A percentile compares a stretch with the other conserved stretches of the same genome.
These are phyloP conservation scores for Murina feae DNA, from an alignment of 2,113 vertebrate genomes.

Conservation along the genomic window DNA sequence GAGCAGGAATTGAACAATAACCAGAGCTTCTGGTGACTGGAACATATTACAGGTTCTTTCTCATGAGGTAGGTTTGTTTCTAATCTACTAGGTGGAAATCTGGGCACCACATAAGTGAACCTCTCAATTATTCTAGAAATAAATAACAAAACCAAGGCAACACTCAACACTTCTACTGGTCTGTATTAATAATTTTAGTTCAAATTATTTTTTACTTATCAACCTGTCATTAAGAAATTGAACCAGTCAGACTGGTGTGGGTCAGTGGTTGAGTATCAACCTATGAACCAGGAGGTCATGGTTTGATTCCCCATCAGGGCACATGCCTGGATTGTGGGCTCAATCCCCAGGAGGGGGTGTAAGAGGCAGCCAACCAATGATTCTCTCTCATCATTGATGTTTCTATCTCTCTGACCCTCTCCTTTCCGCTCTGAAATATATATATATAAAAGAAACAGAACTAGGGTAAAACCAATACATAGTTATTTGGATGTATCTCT, in stretches of 20 bases:
- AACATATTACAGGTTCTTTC: neutral
- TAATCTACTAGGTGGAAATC: neutral
- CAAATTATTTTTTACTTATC: neutral
- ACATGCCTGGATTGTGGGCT: too few relatives aligned
- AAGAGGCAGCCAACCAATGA: too few relatives aligned
- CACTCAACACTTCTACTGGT: constrained; percentile 9
- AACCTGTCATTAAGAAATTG: neutral
- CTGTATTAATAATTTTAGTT: neutral
- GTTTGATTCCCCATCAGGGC: too few relatives aligned
- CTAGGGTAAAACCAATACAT: neutral
- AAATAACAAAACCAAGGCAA: constrained; percentile 25
- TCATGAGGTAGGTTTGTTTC: constrained; percentile 52
- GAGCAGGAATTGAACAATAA: neutral
- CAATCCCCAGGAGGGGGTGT: too few relatives aligned
- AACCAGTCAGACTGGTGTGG: neutral
- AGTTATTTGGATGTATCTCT: neutral
- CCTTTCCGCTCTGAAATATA: too few relatives aligned
- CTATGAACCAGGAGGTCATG: too few relatives aligned
- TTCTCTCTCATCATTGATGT: too few relatives aligned
- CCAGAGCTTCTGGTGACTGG: neutral
- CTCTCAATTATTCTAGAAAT: constrained; percentile 36
- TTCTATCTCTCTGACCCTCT: too few relatives aligned
- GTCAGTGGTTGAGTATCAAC: too few relatives aligned
- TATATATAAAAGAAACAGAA: neutral
- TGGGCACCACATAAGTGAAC: constrained; percentile 17